Conservation (phyloP, 2,113 vertebrate species). For the Chaetops frenatus region DNA sequence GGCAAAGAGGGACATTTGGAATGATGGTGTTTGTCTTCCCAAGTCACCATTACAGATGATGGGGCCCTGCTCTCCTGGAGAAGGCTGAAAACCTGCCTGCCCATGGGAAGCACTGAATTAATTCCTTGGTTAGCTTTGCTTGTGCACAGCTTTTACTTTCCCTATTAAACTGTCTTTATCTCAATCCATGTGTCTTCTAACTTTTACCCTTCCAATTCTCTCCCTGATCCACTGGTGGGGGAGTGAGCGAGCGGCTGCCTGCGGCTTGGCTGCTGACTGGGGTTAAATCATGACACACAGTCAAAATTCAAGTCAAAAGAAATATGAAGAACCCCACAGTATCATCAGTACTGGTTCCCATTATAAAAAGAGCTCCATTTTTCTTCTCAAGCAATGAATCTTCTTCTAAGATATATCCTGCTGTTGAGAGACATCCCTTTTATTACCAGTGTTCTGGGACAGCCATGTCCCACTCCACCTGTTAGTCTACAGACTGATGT, state of each 20-base stretch:
- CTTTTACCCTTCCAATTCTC: background rate
- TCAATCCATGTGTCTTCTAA: background rate
- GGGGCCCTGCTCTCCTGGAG: background rate
- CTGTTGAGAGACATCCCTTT: background rate
- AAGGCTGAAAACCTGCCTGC: background rate
- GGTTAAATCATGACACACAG: background rate
- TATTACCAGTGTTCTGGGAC: background rate
- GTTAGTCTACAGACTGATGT: background rate
- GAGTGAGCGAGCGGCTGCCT: accelerated
- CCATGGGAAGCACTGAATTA: background rate
- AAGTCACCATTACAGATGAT: accelerated
- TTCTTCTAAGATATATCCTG: background rate
- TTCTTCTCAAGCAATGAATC: background rate
- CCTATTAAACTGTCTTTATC: background rate
- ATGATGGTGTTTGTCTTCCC: background rate
- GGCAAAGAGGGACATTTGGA: background rate
- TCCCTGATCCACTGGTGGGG: background rate
- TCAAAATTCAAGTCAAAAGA: background rate
- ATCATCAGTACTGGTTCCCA: background rate
- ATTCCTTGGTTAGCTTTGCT: background rate
- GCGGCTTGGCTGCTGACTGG: background rate
- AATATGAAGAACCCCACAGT: background rate
- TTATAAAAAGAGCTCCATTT: background rate
- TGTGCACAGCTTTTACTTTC: background rate
- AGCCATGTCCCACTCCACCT: background rate